Evolutionary conservation across 2,888 invertebrate genomes (phyloP), one percentile per base, ranked within the genome.

Genomic region (Horisme vitalbata): DNA sequence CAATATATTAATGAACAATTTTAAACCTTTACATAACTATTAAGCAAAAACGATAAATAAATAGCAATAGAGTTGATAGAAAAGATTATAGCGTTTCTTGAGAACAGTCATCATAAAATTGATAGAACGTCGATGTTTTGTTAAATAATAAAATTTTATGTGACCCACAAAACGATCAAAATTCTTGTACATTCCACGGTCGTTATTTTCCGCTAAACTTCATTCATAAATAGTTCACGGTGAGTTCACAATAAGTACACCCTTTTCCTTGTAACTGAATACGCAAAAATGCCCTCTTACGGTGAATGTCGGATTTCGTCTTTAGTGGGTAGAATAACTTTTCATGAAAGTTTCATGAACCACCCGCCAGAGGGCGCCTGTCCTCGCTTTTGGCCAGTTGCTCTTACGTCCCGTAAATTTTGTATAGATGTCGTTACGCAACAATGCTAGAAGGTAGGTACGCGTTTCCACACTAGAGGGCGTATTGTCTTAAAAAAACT

Each of bases 131-230:
- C 45, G 36, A 43, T 57, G 45, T 58, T 54, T 52, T 59, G 45
- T 57, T 55, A 54, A 51, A 57, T 58, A 52, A 41, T 61, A 63
- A 61, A 56, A 45, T 36, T 55, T 59, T 59, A 69, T 66, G 55
- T 52, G 55, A 55, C 56, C 52, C 33, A 59, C 59, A 65, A 59
- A 58, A 48, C 56, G 48, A 63, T 59, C 52, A 38, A 53, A 63
- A 63, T 61, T 59, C 45, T 36, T 61, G 57, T 44, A 10, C 9
- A 21, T 12, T 7, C n/a, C 33, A 9, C 48, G 48, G 50, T 52
- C 48, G 46, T 55, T 60, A 58, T 41, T 52, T 59, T 64, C 49
- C 34, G 53, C 52, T 57, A 45, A 49, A 47, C 48, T 65, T 52
- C 55, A 48, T 54, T 57, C 33, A 53, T 45, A 45, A 45, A 41